Conservation (phyloP, 2,888 invertebrate genomes). For the Pilophorus perplexus region DNA sequence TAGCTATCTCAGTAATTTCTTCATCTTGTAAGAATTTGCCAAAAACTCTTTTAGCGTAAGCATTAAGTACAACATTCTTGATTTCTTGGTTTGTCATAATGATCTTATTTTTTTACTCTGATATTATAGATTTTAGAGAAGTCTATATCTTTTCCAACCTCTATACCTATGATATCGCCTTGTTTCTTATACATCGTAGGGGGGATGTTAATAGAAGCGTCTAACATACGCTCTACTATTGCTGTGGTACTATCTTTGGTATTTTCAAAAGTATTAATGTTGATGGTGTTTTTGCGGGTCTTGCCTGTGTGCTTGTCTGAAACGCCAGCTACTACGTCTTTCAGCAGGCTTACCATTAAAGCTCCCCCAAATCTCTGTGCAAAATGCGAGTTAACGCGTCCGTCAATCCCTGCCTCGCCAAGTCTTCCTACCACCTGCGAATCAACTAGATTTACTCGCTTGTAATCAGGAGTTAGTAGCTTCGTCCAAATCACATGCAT, state of each 20-base stretch:
- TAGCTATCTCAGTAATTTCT: constrained; percentile 4
- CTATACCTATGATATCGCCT: background rate
- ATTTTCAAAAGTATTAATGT: background rate
- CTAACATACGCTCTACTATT: background rate
- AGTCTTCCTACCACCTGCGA: background rate
- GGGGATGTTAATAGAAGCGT: background rate
- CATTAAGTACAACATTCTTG: background rate
- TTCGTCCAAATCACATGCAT: background rate
- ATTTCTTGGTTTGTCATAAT: background rate
- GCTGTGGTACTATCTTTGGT: background rate
- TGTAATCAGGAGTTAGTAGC: background rate
- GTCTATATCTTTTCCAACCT: constrained; percentile 2
- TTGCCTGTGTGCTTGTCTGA: constrained; percentile 3
- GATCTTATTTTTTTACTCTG: background rate
- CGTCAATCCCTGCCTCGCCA: background rate
- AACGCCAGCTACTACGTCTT: background rate
- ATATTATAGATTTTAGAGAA: constrained; percentile 1
- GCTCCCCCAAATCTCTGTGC: constrained; percentile 1
- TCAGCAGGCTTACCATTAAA: constrained; percentile 9
- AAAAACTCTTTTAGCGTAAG: background rate
- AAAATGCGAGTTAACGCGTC: background rate
- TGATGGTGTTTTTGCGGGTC: background rate
- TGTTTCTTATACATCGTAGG: background rate
- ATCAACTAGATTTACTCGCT: background rate
- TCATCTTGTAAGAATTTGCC: background rate